Conservation (phyloP, 2,888 invertebrate species). For the Noctua pronuba region DNA sequence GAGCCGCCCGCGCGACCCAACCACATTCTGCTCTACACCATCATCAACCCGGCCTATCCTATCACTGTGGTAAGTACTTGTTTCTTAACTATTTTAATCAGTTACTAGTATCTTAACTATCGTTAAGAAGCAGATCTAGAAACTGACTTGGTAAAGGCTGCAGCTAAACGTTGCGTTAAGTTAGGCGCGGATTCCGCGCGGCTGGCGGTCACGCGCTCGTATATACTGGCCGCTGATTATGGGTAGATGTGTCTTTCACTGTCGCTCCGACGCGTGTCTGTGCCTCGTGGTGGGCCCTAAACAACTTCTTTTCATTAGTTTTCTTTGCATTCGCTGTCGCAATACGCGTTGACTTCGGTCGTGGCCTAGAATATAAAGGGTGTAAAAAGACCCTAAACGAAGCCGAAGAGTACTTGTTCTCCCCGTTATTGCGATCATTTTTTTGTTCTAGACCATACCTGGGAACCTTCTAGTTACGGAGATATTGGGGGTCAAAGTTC, state of each 20-base stretch:
- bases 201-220: neutral
- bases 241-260: neutral
- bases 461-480: too few species aligned
- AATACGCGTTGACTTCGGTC: too few species aligned
- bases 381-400: too few species aligned
- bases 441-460: too few species aligned
- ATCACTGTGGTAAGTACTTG: slow-evolving; percentile 98
- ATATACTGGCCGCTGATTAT: neutral
- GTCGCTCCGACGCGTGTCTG: neutral
- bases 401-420: too few species aligned
- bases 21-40: slow-evolving; percentile 98
- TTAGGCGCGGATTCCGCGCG: neutral
- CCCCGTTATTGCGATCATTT: too few species aligned
- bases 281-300: neutral
- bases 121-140: neutral
- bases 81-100: too few species aligned
- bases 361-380: neutral
- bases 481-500: too few species aligned
- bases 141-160: too few species aligned
- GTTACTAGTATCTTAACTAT: too few species aligned
- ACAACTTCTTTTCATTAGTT: neutral
- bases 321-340: neutral
- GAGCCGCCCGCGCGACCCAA: slow-evolving; percentile 97
- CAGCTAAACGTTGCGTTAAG: too few species aligned
- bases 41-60: slow-evolving; percentile 99